A percentile compares a stretch with the other conserved stretches of the same genome.
Evolutionary conservation across 2,113 vertebrate species (phyloP).

Genomic region (Geothlypis trichas): DNA sequence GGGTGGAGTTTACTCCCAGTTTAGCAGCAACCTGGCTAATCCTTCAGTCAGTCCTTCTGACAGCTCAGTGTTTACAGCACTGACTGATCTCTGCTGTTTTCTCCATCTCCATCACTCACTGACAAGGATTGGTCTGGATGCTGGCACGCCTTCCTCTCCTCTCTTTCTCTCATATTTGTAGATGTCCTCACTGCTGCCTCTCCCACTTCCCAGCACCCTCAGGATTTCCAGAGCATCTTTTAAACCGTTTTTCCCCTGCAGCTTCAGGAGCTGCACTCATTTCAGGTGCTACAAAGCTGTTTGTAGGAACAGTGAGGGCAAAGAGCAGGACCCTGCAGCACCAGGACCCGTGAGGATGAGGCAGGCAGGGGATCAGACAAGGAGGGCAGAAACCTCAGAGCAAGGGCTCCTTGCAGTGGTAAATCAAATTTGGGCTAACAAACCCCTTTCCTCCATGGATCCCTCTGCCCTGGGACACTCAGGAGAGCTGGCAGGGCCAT

Average conservation of each 20-base stretch:
- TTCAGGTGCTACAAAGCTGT: not conserved
- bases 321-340: not conserved
- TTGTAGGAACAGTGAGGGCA: not conserved
- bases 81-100: not conserved
- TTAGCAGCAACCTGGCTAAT: not conserved
- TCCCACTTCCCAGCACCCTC: not conserved
- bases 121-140: not conserved
- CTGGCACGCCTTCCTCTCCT: not conserved
- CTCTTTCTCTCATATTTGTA: not conserved
- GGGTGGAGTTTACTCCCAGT: not conserved
- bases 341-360: not conserved
- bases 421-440: not conserved
- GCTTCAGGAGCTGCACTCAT: not conserved
- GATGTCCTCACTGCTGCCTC: not conserved
- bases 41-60: not conserved
- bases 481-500: not conserved
- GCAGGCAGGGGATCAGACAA: not conserved
- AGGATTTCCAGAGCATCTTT: not conserved
- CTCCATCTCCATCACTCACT: not conserved
- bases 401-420: not conserved
- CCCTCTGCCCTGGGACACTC: not conserved
- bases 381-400: not conserved
- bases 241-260: not conserved
- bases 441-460: not conserved
- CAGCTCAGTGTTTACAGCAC: not conserved